A percentile compares a stretch with the other conserved stretches of the same genome.
Conservation (phyloP, 2,797 vertebrate genomes). For the Lagocephalus sceleratus region DNA sequence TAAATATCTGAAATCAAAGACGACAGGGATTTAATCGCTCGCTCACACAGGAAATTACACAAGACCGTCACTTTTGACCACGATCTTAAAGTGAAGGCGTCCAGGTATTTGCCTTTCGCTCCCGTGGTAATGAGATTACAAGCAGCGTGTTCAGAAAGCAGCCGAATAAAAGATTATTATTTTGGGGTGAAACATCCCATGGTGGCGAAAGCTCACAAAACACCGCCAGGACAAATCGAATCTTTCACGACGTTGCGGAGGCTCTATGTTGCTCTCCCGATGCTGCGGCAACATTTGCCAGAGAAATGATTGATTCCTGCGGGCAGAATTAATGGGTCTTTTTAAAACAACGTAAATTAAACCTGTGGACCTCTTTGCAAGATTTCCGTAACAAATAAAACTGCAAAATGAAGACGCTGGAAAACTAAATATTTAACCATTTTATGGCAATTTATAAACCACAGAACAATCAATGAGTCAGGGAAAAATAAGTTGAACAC, state of each 20-base stretch:
- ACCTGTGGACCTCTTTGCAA: background rate
- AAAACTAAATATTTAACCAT: background rate
- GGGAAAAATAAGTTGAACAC: background rate
- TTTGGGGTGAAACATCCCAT: slow-evolving; percentile 15
- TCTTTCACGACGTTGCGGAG: background rate
- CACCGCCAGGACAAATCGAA: background rate
- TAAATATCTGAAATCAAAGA: slow-evolving; percentile 85
- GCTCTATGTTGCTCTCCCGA: background rate
- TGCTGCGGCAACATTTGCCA: too few species aligned
- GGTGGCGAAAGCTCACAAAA: slow-evolving; percentile 9
- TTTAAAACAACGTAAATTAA: background rate
- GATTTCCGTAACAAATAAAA: background rate
- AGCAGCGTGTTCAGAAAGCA: slow-evolving; percentile 20
- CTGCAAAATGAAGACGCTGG: background rate
- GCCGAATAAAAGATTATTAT: slow-evolving; percentile 17
- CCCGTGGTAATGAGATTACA: slow-evolving; percentile 1
- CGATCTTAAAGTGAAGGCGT: background rate
- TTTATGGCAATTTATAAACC: background rate
- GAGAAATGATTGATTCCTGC: too few species aligned
- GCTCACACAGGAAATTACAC: background rate
- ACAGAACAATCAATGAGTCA: background rate
- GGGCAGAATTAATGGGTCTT: too few species aligned
- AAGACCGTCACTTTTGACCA: slow-evolving; percentile 2
- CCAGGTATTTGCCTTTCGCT: slow-evolving; percentile 3
- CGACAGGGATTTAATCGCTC: background rate